A percentile compares a stretch with the other conserved stretches of the same genome.
Evolutionary conservation across 2,797 vertebrate species (phyloP).

Genomic region (Tympanoctomys barrerae): DNA sequence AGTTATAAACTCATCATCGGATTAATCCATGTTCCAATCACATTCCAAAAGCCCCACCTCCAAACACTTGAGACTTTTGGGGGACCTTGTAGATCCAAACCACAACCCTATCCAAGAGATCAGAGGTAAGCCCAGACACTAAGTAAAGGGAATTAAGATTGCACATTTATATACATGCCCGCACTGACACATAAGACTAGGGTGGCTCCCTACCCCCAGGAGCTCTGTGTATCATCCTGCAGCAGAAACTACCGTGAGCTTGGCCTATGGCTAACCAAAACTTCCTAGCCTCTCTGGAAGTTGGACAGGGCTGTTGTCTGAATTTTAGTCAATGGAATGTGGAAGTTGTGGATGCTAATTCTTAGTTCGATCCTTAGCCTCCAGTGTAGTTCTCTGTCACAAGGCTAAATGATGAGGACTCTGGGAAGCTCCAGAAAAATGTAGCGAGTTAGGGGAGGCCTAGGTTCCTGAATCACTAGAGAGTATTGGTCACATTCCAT

Average conservation of each 20-base stretch:
- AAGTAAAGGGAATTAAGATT: slow-evolving; percentile 34
- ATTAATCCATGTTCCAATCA: neutral
- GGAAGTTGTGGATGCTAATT: neutral
- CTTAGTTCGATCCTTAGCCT: neutral
- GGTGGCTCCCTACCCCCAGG: neutral
- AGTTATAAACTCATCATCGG: neutral
- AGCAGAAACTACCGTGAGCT: neutral
- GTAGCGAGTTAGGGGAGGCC: neutral
- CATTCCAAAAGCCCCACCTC: neutral
- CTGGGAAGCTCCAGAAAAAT: neutral
- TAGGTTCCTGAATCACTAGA: neutral
- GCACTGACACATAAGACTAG: neutral
- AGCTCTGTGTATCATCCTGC: neutral
- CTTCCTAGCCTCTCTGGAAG: slow-evolving; percentile 19
- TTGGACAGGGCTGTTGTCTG: neutral
- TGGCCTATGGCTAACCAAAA: neutral
- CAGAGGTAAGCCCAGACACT: neutral
- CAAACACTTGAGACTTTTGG: neutral
- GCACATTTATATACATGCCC: neutral
- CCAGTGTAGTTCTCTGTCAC: neutral
- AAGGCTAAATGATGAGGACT: neutral
- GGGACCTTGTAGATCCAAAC: neutral
- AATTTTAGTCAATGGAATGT: neutral
- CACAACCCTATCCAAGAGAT: neutral
- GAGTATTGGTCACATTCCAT: neutral